Base-by-base conservation (phyloP, 2,797 vertebrate species). In the Microcaecilia unicolor region DNA sequence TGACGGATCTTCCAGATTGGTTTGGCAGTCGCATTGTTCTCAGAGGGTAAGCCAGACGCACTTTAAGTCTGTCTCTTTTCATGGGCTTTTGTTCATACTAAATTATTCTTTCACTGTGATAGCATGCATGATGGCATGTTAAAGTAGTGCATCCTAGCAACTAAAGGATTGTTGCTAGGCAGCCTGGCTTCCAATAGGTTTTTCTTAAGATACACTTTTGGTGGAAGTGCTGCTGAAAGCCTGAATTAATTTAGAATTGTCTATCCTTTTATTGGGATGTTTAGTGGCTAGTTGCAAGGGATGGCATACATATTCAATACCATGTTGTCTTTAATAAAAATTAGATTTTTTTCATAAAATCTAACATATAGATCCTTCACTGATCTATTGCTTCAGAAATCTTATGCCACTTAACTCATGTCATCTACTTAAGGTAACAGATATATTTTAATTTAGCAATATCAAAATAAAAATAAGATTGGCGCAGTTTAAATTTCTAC, bases 1-100 rank as follows among this genome's bases (percentile, higher is more conserved):
- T 74, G 85, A 83, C 74, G 79, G 83, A 79, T 77, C 70, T 84
- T 84, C 87, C 89, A 93, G 90, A 92, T 92, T 85, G 89, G 78
- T 77, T 81, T 86, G 85, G 88, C 91, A 93, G 91, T 86, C 90
- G 76, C 82, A 88, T 92, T 92, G 87, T 93, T 88, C 81, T 80
- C 61, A 1, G 65, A 85, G 80, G 62, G 90, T 86, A 86, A 86
- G 85, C 89, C 90, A 95, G 92, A 97, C 88, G 86, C 84, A 93
- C 91, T 92, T n/a, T 88, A 82, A 87, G 76, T 66, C 81, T 74
- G 70, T 61, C 67, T 81, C 69, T 82, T n/a, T 88, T 88, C 84
- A 81, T 82, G 68, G 63, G 78, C 72, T 88, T 94, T 93, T 88
- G 69, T 80, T 78, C 60, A 66, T 80, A 84, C 85, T 81, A 85